These are phyloP conservation scores for Sebastes minor DNA, from an alignment of 2,797 vertebrate genomes.

Conservation along the genomic window DNA sequence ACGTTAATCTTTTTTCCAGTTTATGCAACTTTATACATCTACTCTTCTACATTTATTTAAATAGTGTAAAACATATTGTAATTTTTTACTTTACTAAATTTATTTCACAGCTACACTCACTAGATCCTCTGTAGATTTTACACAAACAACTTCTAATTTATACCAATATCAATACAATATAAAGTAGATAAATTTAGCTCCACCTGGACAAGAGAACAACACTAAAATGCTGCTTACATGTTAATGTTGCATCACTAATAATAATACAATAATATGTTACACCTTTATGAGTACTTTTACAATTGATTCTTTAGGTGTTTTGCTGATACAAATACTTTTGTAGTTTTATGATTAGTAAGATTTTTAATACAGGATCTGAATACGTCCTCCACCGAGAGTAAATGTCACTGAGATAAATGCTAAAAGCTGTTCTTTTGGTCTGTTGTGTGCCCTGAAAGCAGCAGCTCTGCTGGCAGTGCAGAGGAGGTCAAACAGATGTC, in stretches of 20 bases:
- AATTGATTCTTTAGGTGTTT: neutral
- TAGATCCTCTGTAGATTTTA: neutral
- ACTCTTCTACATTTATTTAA: neutral
- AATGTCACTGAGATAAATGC: neutral
- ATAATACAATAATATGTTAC: neutral
- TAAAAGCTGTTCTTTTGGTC: constrained; percentile 12
- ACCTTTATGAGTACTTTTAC: neutral
- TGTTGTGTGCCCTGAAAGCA: constrained; percentile 24
- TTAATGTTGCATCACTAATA: neutral
- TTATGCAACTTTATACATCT: neutral
- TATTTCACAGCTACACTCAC: neutral
- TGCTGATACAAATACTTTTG: neutral
- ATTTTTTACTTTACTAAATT: neutral
- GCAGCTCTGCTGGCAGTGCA: neutral
- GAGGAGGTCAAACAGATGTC: constrained; percentile 60
- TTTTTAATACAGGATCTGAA: neutral
- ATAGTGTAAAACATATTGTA: neutral
- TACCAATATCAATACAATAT: neutral
- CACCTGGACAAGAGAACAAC: neutral
- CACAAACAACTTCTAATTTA: neutral
- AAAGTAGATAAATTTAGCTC: neutral
- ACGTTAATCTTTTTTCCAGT: no score
- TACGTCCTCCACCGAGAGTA: neutral
- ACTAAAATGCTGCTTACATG: no score
- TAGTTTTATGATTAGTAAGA: neutral